A percentile compares a stretch with the other conserved stretches of the same genome.
Evolutionary conservation across 2,113 vertebrate species (phyloP).

Genomic region (Tragelaphus imberbis): DNA sequence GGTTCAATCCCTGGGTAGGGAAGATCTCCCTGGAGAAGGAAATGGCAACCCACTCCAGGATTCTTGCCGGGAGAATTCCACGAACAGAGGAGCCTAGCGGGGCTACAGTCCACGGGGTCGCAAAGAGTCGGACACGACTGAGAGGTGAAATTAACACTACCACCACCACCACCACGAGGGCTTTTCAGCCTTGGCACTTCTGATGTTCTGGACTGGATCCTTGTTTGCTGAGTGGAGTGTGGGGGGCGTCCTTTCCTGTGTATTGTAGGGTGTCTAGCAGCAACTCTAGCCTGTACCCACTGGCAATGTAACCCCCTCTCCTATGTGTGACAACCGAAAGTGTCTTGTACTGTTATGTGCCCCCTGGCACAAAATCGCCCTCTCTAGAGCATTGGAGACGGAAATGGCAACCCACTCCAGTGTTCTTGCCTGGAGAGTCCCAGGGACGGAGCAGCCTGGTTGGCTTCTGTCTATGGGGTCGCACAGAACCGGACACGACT

Average conservation of each 20-base stretch:
- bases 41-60: background rate
- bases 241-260: background rate
- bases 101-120: background rate
- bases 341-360: rapidly evolving
- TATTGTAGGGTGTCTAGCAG: background rate
- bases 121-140: rapidly evolving
- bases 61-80: background rate
- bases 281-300: background rate
- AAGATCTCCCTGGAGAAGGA: background rate
- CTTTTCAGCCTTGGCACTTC: background rate
- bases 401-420: too few relatives aligned
- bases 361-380: too few relatives aligned
- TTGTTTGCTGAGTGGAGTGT: background rate
- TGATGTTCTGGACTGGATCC: background rate
- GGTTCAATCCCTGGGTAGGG: background rate
- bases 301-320: background rate
- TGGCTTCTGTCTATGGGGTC: too few relatives aligned
- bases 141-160: background rate
- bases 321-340: background rate
- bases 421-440: too few relatives aligned
- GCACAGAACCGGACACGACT: too few relatives aligned
- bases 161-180: background rate
- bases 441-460: too few relatives aligned
- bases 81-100: background rate
- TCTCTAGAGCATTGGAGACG: rapidly evolving